Conservation (phyloP, 2,113 vertebrate species). For the Hyaena hyaena region DNA sequence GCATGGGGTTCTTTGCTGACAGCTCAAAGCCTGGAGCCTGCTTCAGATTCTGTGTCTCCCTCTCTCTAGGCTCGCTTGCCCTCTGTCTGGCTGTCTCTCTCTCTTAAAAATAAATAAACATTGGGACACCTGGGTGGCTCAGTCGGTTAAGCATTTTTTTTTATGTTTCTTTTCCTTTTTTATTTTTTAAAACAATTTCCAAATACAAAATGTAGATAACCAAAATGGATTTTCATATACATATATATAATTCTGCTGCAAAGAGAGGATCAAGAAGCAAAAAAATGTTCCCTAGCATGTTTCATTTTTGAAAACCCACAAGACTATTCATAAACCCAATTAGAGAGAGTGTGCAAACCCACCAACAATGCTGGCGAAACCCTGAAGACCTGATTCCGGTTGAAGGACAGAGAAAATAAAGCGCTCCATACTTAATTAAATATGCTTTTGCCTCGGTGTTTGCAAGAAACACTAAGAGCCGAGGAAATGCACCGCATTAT, state of each 20-base stretch:
- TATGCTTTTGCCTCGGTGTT: neutral
- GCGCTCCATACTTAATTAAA: slow-evolving; percentile 1
- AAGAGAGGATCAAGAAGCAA: slow-evolving; percentile 61
- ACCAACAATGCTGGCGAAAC: slow-evolving; percentile 13
- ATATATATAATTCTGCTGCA: neutral
- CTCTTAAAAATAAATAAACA: too few relatives aligned
- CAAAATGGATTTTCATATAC: slow-evolving; percentile 57
- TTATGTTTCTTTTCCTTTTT: neutral
- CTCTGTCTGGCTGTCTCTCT: too few relatives aligned
- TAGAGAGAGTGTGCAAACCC: slow-evolving; percentile 58
- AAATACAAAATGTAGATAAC: slow-evolving; percentile 64
- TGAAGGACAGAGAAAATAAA: slow-evolving; percentile 63
- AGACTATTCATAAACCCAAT: slow-evolving; percentile 54
- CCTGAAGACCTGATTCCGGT: slow-evolving; percentile 46
- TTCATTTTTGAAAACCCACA: slow-evolving; percentile 60
- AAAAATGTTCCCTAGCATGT: slow-evolving; percentile 9
- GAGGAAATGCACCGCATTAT: neutral
- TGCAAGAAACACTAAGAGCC: slow-evolving; percentile 31
- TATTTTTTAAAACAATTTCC: slow-evolving; percentile 67
- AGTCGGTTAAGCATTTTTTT: too few relatives aligned
- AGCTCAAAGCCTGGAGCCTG: too few relatives aligned
- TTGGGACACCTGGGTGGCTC: too few relatives aligned
- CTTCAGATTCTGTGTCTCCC: too few relatives aligned
- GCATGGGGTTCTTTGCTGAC: too few relatives aligned
- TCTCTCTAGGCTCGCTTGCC: too few relatives aligned